phyloP scores from a whole-genome alignment of 2,888 invertebrate species.

The Rhingia campestris region DNA sequence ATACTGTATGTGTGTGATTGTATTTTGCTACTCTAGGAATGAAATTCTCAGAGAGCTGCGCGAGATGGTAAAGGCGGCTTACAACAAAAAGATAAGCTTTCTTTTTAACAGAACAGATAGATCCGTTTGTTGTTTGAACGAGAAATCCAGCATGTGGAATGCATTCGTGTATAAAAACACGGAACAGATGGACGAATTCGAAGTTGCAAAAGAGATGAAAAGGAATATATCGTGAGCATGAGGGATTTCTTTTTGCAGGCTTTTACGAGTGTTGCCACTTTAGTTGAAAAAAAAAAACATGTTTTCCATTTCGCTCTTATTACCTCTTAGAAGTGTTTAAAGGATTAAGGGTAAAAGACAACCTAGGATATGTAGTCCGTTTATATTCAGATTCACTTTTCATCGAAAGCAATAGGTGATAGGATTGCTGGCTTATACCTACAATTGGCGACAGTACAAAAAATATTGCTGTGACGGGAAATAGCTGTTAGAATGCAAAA shows the following conservation, averaged over 20 bases:
- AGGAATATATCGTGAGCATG: conserved; percentile 36
- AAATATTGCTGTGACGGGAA: no score
- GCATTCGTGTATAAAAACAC: conserved; percentile 22
- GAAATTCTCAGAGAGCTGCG: conserved; percentile 33
- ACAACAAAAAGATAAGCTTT: conserved; percentile 52
- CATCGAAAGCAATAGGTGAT: no score
- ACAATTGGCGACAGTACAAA: no score
- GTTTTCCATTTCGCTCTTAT: no score
- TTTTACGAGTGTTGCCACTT: conserved; percentile 39
- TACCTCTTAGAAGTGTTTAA: no score
- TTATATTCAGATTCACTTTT: no score
- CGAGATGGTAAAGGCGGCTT: conserved; percentile 36
- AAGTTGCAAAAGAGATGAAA: conserved; percentile 20
- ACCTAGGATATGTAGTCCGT: no score
- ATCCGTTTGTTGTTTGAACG: conserved; percentile 55
- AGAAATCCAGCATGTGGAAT: conserved; percentile 55
- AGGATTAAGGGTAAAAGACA: no score
- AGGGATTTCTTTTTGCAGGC: conserved; percentile 18
- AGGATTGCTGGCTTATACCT: no score
- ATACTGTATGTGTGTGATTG: conserved; percentile 11
- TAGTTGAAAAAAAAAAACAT: background rate
- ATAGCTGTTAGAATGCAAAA: no score
- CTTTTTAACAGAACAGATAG: conserved; percentile 52
- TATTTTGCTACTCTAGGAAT: conserved; percentile 5
- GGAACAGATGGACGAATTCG: conserved; percentile 51